These are phyloP conservation scores for Theretra japonica DNA, from an alignment of 2,888 invertebrate genomes.

Conservation along the genomic window DNA sequence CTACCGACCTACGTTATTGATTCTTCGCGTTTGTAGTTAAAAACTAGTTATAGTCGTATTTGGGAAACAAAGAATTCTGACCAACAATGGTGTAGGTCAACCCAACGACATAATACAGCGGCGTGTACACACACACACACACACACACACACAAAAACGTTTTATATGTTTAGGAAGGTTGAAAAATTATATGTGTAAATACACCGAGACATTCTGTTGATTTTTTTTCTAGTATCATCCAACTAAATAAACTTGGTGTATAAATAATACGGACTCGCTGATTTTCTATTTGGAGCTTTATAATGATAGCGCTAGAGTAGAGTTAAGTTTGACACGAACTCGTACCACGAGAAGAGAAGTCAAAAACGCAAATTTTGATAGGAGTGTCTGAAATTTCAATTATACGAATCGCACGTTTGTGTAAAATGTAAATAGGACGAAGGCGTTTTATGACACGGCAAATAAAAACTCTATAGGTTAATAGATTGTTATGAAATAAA, in stretches of 20 bases:
- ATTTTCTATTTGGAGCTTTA: constrained; percentile 49
- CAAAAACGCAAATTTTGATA: constrained; percentile 18
- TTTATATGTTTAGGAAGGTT: constrained; percentile 51
- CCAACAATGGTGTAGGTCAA: constrained; percentile 4
- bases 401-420: constrained; percentile 12
- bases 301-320: constrained; percentile 35
- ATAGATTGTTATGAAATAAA: not conserved
- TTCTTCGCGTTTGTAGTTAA: constrained; percentile 9
- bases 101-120: constrained; percentile 36
- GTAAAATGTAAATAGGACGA: constrained; percentile 2
- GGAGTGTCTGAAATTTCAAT: constrained; percentile 21
- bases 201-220: constrained; percentile 58
- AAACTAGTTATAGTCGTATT: constrained; percentile 14
- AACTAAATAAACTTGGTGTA: constrained; percentile 70
- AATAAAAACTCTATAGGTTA: not conserved
- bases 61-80: constrained; percentile 9
- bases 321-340: not conserved
- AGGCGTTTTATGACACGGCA: not conserved
- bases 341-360: not conserved
- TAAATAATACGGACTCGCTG: constrained; percentile 51
- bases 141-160: constrained; percentile 45
- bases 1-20: not conserved
- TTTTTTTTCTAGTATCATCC: constrained; percentile 63
- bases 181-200: constrained; percentile 51
- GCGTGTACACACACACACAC: constrained; percentile 46